A percentile compares a stretch with the other conserved stretches of the same genome.
These are phyloP conservation scores for Solenopsis fugax DNA, from an alignment of 1,140 invertebrate genomes.

Conservation along the genomic window DNA sequence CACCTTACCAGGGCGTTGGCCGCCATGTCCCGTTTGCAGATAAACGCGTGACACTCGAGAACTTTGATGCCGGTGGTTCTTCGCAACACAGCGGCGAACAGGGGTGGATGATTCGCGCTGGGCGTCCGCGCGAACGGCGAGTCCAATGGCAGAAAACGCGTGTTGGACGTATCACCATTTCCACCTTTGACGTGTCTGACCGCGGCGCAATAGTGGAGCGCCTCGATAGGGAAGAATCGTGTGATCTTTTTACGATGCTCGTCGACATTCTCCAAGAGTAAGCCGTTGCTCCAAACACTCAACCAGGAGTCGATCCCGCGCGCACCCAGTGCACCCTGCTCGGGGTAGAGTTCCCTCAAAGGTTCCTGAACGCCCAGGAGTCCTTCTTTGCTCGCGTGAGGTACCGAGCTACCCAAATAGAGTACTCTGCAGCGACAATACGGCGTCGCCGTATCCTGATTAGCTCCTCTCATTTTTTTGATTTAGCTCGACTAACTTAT, in stretches of 20 bases:
- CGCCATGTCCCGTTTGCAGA: constrained; percentile 98
- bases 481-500: background rate
- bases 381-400: constrained; percentile 98
- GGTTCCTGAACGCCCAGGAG: constrained; percentile 99
- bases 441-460: constrained; percentile 90
- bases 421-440: constrained; percentile 98
- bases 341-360: constrained; percentile 97
- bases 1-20: constrained; percentile 97
- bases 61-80: constrained; percentile 99
- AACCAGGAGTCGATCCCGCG: constrained; percentile 99
- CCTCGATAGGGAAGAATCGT: constrained; percentile 98
- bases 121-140: constrained; percentile 97
- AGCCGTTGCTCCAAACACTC: constrained; percentile 98
- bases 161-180: constrained; percentile 88
- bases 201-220: constrained; percentile 98
- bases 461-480: constrained; percentile 82
- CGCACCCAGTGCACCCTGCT: constrained; percentile 94
- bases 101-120: constrained; percentile 96
- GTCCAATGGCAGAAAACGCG: constrained; percentile 98
- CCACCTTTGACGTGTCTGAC: constrained; percentile 93
- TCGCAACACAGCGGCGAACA: constrained; percentile 98
- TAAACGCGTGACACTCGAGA: constrained; percentile 99
- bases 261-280: constrained; percentile 98
- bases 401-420: constrained; percentile 98
- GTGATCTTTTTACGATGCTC: constrained; percentile 98